Evolutionary conservation across 2,888 invertebrate genomes (phyloP), one percentile per base, ranked within the genome.

Genomic region (Drosophila anomelani): DNA sequence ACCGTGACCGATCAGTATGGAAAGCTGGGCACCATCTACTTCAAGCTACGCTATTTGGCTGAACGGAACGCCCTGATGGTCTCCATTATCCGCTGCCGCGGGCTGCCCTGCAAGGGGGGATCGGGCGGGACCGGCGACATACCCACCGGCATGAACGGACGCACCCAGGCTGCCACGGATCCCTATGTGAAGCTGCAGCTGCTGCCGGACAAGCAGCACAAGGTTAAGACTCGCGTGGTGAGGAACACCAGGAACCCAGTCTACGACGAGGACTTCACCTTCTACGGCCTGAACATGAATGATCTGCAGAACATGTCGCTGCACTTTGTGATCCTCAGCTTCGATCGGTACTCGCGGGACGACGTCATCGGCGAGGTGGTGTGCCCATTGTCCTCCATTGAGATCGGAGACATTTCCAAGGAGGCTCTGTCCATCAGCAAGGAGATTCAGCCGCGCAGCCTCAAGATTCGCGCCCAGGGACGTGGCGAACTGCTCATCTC

Each of bases 181-280:
- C 99, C 99, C 0, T 99, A 99, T 93, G 98, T 99, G 41, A 99
- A 99, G 93, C 94, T 99, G 64, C 99, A 99, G 92, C 94, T 99
- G 43, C 93, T 99, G 79, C 99, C 99, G 0, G 99, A 99, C 90
- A 99, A 99, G 92, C 98, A 98, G 91, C 98, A 99, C 92, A 98
- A 98, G 93, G 98, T 98, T 63, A 99, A 98, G 93, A 98, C 98
- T 72, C 91, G 99, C 67, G 99, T 99, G 10, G 95, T 99, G 43
- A 95, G 99, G 79, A 98, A 99, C 92, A 99, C 99, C 51, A 95
- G 97, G 60, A 97, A 98, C 93, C 99, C 99, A 0, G 96, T 98
- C 2, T 99, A 99, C 93, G 99, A 99, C 90, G 99, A 99, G 93
- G 99, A 99, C 92, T 99, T 99, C 92, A 99, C 99, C 1, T 99